These are phyloP conservation scores for Drosophila paulistorum DNA, from an alignment of 1,140 invertebrate species.

Conservation along the genomic window DNA sequence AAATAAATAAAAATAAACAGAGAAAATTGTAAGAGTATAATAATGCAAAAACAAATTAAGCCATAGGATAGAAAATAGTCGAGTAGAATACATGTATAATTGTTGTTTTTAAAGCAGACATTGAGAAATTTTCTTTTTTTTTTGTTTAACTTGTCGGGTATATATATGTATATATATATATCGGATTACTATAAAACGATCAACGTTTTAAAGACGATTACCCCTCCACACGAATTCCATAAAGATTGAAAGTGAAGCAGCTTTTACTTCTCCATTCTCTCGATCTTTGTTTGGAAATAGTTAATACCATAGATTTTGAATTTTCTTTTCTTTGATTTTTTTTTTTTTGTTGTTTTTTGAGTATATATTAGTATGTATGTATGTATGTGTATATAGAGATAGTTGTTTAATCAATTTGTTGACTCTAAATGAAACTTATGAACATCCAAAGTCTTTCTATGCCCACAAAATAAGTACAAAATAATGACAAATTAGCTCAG, in stretches of 20 bases:
- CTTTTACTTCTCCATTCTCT: background rate
- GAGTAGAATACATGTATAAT: slow-evolving; percentile 28
- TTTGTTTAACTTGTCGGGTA: background rate
- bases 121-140: slow-evolving; percentile 13
- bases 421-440: background rate
- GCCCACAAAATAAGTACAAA: too few species aligned
- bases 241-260: slow-evolving; percentile 35
- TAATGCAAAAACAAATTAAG: slow-evolving; percentile 58
- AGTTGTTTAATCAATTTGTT: slow-evolving; percentile 37
- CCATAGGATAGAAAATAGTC: slow-evolving; percentile 61
- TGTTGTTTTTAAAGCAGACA: slow-evolving; percentile 41
- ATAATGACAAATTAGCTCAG: too few species aligned
- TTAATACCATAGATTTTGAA: slow-evolving; percentile 75
- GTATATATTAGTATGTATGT: slow-evolving; percentile 6
- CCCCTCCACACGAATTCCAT: slow-evolving; percentile 30
- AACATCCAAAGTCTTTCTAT: background rate
- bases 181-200: slow-evolving; percentile 34
- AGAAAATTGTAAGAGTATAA: slow-evolving; percentile 28
- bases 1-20: slow-evolving; percentile 4
- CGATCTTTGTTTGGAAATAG: slow-evolving; percentile 52
- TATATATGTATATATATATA: too few species aligned
- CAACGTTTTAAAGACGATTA: slow-evolving; percentile 44
- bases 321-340: slow-evolving; percentile 45
- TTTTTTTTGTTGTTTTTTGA: slow-evolving; percentile 35
- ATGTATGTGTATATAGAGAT: slow-evolving; percentile 69